A percentile compares a stretch with the other conserved stretches of the same genome.
phyloP scores from a whole-genome alignment of 2,797 vertebrate genomes.

The Acanthurus leucopareius region DNA sequence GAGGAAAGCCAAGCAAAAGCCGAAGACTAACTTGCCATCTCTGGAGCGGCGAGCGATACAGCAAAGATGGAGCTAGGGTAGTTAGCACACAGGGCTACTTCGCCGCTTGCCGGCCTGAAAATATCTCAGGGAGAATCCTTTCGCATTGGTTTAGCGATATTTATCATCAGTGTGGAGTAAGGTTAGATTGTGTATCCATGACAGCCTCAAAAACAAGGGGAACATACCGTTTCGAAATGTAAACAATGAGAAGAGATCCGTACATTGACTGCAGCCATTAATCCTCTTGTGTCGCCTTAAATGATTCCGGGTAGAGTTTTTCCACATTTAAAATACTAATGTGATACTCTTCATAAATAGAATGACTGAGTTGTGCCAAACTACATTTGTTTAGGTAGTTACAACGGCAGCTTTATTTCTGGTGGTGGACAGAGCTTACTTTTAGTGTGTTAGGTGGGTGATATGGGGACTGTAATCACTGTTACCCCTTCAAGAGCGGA shows the following conservation, averaged over 20 bases:
- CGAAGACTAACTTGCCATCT: conserved; percentile 74
- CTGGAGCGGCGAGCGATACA: conserved; percentile 49
- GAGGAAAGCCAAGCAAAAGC: conserved; percentile 33
- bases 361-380: not conserved
- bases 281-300: conserved; percentile 82
- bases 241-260: conserved; percentile 81
- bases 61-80: conserved; percentile 58
- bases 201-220: conserved; percentile 45
- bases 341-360: not conserved
- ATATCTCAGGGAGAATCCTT: conserved; percentile 12
- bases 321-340: conserved; percentile 4
- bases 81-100: conserved; percentile 79
- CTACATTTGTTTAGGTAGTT: not conserved
- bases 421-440: not conserved
- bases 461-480: conserved; percentile 61
- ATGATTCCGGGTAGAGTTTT: conserved; percentile 75
- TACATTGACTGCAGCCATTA: conserved; percentile 81
- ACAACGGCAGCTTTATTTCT: not conserved
- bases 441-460: conserved; percentile 19
- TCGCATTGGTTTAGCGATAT: conserved; percentile 14
- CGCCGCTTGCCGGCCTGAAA: conserved; percentile 36
- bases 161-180: conserved; percentile 16
- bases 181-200: conserved; percentile 39
- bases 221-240: conserved; percentile 73
- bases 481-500: conserved; percentile 70